Evolutionary conservation across 2,113 vertebrate genomes (phyloP).

Genomic region (Ahaetulla prasina): DNA sequence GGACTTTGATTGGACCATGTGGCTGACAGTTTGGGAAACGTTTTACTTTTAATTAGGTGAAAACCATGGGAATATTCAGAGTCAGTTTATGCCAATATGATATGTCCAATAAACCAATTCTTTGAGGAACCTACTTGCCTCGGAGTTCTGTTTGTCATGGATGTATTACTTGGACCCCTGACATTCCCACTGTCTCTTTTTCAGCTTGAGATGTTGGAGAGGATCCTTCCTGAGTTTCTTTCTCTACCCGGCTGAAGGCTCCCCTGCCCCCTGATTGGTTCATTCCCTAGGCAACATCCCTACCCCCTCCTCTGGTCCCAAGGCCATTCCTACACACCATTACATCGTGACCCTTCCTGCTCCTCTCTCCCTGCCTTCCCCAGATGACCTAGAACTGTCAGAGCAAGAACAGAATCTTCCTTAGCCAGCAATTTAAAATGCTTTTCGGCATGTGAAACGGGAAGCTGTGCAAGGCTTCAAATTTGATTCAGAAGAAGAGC

Average conservation of each 20-base stretch:
- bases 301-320: no score
- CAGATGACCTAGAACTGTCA: neutral
- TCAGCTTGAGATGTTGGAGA: neutral
- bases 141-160: no score
- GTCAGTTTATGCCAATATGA: no score
- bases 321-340: neutral
- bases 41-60: no score
- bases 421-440: neutral
- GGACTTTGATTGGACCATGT: no score
- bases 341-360: neutral
- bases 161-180: no score
- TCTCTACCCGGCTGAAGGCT: neutral
- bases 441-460: neutral
- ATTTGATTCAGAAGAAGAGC: neutral
- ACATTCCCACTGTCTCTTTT: neutral
- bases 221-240: neutral
- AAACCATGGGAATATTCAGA: no score
- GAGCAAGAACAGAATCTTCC: neutral
- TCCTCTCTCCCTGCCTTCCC: neutral
- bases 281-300: neutral
- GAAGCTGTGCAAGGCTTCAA: neutral
- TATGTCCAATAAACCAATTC: no score
- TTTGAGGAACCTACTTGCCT: no score
- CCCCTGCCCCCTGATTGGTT: neutral
- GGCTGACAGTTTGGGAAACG: no score